Base-by-base conservation (phyloP, 2,888 invertebrate genomes). In the Microplitis manilae region DNA sequence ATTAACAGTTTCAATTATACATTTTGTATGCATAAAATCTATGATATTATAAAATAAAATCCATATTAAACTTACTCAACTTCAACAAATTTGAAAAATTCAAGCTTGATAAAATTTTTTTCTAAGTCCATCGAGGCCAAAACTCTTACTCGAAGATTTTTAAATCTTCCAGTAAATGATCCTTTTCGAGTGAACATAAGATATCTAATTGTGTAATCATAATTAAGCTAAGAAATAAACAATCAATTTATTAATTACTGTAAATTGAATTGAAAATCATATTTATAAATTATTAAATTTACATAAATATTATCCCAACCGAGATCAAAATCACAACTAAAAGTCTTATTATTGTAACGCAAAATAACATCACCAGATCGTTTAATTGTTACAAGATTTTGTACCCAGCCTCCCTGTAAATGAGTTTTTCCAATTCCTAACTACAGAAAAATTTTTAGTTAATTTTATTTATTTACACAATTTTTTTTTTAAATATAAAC, bases 241-340 rank as follows among this genome's bases (percentile, higher is more conserved):
- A 9, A 38, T 2, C 2, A 39, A 71, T 6, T 20, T 68, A 64
- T 64, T 61, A 30, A 30, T 30, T 30, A 30, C 30, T 30, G 30
- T 30, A 30, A 30, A 30, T 30, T 30, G 30, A 30, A 30, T 30
- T 30, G 30, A 30, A 30, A 30, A 30, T 30, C 30, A 30, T 30
- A 30, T 30, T 30, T 30, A 50, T 30, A 4, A 30, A 30, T 59
- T 40, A 20, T 6, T 39, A 73, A 78, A 78, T 84, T 86, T 78
- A 88, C 87, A 39, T 82, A 78, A 2, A 86, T 38, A 4, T 73
- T 9, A 1, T 84, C 71, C 80, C 86, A 85, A 71, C 82, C 84
- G 2, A 88, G 40, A n/a, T 76, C 73, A n/a, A 83, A 39, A 13
- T 85, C 82, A 6, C 86, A 1, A 0, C 71, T 77, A 0, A 85